Evolutionary conservation across 1,140 invertebrate genomes (phyloP).

Genomic region (Trichoplusia ni): DNA sequence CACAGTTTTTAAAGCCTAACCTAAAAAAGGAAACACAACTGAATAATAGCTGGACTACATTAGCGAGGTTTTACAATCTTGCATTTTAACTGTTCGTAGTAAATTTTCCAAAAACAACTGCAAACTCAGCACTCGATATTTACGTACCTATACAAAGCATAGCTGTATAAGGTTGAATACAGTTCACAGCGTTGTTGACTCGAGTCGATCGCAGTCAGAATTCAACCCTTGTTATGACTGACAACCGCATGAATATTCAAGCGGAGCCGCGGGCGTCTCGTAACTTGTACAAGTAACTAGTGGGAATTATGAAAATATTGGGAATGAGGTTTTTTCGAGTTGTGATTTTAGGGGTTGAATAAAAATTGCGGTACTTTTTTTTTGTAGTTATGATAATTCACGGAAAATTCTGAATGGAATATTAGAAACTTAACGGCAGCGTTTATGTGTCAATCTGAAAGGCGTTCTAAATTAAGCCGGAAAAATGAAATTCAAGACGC

Average conservation of each 20-base stretch:
- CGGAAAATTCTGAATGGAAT: no score
- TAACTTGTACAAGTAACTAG: conserved; percentile 16
- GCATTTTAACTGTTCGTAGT: no score
- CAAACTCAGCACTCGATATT: background rate
- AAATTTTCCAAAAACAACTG: background rate
- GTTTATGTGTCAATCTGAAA: no score
- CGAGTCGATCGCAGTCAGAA: conserved; percentile 22
- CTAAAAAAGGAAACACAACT: no score
- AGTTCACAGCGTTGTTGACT: conserved; percentile 21
- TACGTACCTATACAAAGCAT: background rate
- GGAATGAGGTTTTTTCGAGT: background rate
- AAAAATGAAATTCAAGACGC: no score
- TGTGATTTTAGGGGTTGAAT: background rate
- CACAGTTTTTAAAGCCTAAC: no score
- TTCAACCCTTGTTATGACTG: conserved; percentile 31
- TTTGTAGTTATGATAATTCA: no score
- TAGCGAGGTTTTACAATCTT: no score
- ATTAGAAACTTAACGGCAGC: no score
- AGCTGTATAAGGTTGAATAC: conserved; percentile 4
- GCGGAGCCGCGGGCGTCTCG: background rate
- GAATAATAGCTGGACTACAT: no score
- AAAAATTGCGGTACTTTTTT: no score
- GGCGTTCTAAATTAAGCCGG: no score
- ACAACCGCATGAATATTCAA: conserved; percentile 33
- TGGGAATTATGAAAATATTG: background rate